A percentile compares a stretch with the other conserved stretches of the same genome.
Evolutionary conservation across 2,113 vertebrate species (phyloP).

Genomic region (Amblyopsis rosae): DNA sequence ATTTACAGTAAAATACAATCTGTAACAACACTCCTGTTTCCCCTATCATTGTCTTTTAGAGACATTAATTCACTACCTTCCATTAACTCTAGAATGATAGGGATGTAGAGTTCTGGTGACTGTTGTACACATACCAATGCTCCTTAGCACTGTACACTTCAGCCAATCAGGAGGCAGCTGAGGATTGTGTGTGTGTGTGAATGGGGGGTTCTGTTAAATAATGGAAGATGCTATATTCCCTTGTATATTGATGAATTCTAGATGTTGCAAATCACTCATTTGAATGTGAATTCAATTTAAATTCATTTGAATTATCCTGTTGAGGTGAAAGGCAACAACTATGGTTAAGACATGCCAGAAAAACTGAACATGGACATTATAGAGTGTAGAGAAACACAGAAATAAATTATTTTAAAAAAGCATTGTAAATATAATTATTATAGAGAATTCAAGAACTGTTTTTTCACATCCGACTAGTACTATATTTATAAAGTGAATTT

Average conservation of each 20-base stretch:
- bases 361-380: slow-evolving; percentile 22
- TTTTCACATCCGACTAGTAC: slow-evolving; percentile 45
- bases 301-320: slow-evolving; percentile 69
- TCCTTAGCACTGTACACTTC: slow-evolving; percentile 27
- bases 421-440: slow-evolving; percentile 17
- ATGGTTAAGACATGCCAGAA: not conserved
- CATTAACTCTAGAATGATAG: slow-evolving; percentile 55
- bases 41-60: slow-evolving; percentile 47
- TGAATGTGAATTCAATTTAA: too few relatives aligned
- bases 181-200: slow-evolving; percentile 7
- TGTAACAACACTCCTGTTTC: slow-evolving; percentile 61
- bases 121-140: slow-evolving; percentile 37
- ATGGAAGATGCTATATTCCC: slow-evolving; percentile 27
- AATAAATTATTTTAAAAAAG: slow-evolving; percentile 1
- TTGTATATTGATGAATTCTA: slow-evolving; percentile 56
- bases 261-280: slow-evolving; percentile 71
- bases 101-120: slow-evolving; percentile 38
- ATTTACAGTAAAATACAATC: not conserved
- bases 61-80: slow-evolving; percentile 54
- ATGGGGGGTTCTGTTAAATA: slow-evolving; percentile 57
- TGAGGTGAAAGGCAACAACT: slow-evolving; percentile 20
- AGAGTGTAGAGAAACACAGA: not conserved
- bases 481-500: slow-evolving; percentile 25
- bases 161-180: slow-evolving; percentile 8
- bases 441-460: not conserved